Evolutionary conservation across 2,888 invertebrate species (phyloP).

Genomic region (Griposia aprilina): DNA sequence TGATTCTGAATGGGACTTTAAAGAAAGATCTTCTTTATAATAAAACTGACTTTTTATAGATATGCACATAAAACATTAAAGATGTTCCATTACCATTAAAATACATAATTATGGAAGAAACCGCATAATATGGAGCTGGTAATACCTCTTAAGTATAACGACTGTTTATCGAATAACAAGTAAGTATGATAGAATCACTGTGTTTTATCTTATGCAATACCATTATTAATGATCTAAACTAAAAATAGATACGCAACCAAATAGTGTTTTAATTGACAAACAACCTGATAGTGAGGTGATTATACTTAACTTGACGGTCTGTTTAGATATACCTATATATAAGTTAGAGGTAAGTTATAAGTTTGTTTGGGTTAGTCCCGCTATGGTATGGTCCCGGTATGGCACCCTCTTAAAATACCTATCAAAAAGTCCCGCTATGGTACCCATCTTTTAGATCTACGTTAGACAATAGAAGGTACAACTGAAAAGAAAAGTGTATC

Average conservation of each 20-base stretch:
- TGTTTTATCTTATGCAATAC: conserved; percentile 25
- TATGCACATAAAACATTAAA: conserved; percentile 4
- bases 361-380: too few species aligned
- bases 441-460: too few species aligned
- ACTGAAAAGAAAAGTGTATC: too few species aligned
- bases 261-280: conserved; percentile 17
- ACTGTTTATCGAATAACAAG: conserved; percentile 12
- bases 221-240: conserved; percentile 31
- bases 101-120: conserved; percentile 16
- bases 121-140: conserved; percentile 24
- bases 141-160: conserved; percentile 12
- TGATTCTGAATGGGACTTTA: not conserved
- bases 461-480: too few species aligned
- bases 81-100: conserved; percentile 21
- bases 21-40: not conserved
- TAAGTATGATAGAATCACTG: conserved; percentile 32
- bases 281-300: conserved; percentile 23
- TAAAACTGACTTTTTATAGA: not conserved
- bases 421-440: too few species aligned
- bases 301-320: conserved; percentile 1
- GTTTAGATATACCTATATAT: conserved; percentile 14
- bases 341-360: conserved; percentile 2
- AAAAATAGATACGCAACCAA: conserved; percentile 31
- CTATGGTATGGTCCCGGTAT: too few species aligned
- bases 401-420: too few species aligned